Evolutionary conservation across 1,140 invertebrate genomes (phyloP), one percentile per base, ranked within the genome.

Genomic region (Trichonephila clavata): DNA sequence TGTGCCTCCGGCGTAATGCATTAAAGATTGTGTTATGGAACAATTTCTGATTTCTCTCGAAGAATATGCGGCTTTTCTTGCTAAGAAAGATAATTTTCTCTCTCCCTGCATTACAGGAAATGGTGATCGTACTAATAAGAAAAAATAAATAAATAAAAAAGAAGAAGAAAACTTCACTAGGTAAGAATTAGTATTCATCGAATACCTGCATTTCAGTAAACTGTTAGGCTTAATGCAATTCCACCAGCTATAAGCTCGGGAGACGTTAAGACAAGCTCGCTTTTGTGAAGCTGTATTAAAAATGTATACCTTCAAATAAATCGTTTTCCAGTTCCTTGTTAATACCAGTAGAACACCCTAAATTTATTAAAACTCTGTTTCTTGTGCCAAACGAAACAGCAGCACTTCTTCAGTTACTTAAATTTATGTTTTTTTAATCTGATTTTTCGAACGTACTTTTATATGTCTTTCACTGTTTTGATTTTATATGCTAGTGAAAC

Each of bases 1-100:
- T 93, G 27, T 81, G 43, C 84, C 86, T 32, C 18, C 65, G 92
- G 92, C 65, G 21, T 61, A 93, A 93, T 87, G 92, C 92, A 93
- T 93, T 86, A 87, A 93, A 93, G 92, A 93, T 93, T 93, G 84
- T 87, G 68, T 93, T 93, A 93, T 93, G 68, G 92, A 93, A 93
- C 92, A 93, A 93, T 86, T 87, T 93, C 43, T 87, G 92, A 87
- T 87, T 92, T 93, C 65, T 24, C 50, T 20, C 43, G 21, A 88
- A 68, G 61, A 88, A 88, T 39, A 88, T 50, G 81, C 27, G 21
- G 61, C 7, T 91, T 91, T 90, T 57, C 43, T 91, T 91, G 50
- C 77, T 84, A 91, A 83, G 90, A 57, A 71, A 80, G 60, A 91
- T 83, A 91, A 84, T 84, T 87, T 87, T 77, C 32, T 68, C 89